These are phyloP conservation scores for Mormyrus hasselquistii DNA, from an alignment of 2,797 vertebrate species.

Conservation along the genomic window DNA sequence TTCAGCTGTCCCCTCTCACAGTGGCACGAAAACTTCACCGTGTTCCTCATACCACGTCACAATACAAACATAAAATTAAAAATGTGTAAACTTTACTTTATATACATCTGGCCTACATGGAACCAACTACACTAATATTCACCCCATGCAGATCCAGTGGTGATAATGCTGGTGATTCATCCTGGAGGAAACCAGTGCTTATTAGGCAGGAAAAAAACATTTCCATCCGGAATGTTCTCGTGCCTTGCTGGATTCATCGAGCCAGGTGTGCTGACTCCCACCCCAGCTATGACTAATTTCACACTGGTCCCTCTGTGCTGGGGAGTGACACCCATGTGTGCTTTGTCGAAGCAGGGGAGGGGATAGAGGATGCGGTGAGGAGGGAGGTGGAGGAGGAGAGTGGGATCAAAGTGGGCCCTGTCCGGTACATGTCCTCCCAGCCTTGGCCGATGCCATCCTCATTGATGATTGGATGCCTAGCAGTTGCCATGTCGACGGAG, in stretches of 20 bases:
- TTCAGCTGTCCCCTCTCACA: background rate
- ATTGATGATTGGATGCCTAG: conserved; percentile 89
- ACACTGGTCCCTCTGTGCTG: background rate
- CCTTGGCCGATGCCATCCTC: conserved; percentile 95
- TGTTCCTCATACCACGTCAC: no score
- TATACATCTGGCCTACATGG: background rate
- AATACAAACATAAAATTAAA: background rate
- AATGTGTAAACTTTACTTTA: background rate
- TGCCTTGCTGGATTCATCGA: conserved; percentile 94
- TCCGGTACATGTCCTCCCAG: conserved; percentile 83
- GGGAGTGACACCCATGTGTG: background rate
- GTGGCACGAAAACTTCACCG: no score
- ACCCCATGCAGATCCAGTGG: conserved; percentile 77
- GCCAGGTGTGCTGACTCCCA: conserved; percentile 64
- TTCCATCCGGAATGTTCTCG: conserved; percentile 80
- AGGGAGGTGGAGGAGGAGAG: conserved; percentile 89
- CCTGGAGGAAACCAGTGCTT: conserved; percentile 86
- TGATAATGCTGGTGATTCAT: conserved; percentile 93
- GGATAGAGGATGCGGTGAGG: conserved; percentile 81
- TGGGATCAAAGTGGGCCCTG: conserved; percentile 75
- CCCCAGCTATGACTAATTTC: background rate
- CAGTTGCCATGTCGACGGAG: conserved; percentile 76
- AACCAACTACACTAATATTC: background rate
- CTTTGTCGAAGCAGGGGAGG: conserved; percentile 69
- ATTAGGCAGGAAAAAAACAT: conserved; percentile 83